A percentile compares a stretch with the other conserved stretches of the same genome.
phyloP scores from a whole-genome alignment of 2,888 invertebrate species.

The Cerceris ruficornis region DNA sequence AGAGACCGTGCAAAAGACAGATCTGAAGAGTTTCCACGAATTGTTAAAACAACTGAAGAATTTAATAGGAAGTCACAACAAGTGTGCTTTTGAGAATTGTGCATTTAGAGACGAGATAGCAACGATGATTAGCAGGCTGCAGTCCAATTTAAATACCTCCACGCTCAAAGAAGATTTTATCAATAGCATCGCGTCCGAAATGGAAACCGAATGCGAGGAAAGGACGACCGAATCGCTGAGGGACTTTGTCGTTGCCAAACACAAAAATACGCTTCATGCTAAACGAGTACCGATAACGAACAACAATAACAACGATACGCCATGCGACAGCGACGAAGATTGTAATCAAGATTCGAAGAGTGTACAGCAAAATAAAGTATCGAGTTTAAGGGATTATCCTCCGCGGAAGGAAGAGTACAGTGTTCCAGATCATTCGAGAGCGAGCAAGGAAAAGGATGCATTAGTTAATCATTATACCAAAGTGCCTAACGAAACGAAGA shows the following conservation, averaged over 20 bases:
- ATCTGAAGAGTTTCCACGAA: conserved; percentile 35
- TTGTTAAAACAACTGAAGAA: conserved; percentile 48
- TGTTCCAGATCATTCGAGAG: conserved; percentile 44
- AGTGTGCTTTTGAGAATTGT: conserved; percentile 74
- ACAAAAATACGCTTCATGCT: conserved; percentile 40
- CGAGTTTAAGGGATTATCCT: conserved; percentile 75
- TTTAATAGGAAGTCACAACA: conserved; percentile 35
- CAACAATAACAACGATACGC: conserved; percentile 37
- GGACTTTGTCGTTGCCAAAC: conserved; percentile 59
- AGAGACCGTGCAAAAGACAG: conserved; percentile 14
- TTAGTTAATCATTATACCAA: conserved; percentile 24
- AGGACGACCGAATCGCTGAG: conserved; percentile 54
- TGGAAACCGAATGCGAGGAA: conserved; percentile 59
- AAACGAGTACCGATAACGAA: conserved; percentile 35
- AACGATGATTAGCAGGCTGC: conserved; percentile 68
- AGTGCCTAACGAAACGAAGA: conserved; percentile 25
- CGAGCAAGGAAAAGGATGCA: conserved; percentile 53
- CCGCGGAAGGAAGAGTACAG: conserved; percentile 73
- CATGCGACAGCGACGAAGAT: conserved; percentile 62
- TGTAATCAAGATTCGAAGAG: conserved; percentile 64
- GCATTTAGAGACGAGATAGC: conserved; percentile 71
- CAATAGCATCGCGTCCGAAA: conserved; percentile 60
- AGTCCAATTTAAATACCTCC: conserved; percentile 53
- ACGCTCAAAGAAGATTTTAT: conserved; percentile 27
- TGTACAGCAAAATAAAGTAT: conserved; percentile 65